A percentile compares a stretch with the other conserved stretches of the same genome.
phyloP scores from a whole-genome alignment of 1,140 invertebrate genomes.

The Diachasmimorpha longicaudata region DNA sequence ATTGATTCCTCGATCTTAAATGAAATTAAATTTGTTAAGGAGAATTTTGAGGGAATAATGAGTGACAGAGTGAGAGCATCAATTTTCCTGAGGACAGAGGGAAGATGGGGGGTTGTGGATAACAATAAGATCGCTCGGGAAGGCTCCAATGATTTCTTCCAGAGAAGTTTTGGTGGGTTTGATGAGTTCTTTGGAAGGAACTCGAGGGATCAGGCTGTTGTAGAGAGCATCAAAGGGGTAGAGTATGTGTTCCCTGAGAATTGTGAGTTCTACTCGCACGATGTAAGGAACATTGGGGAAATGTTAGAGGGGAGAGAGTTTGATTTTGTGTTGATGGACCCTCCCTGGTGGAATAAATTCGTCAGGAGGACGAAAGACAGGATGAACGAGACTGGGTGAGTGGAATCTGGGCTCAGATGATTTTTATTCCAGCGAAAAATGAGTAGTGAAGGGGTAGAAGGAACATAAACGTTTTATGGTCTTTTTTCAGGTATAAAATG shows the following conservation, averaged over 20 bases:
- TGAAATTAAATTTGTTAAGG: slow-evolving; percentile 7
- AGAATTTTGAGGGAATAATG: background rate
- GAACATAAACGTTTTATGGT: too few species aligned
- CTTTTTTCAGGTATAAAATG: slow-evolving; percentile 74
- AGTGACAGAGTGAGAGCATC: slow-evolving; percentile 20
- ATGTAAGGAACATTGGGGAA: slow-evolving; percentile 54
- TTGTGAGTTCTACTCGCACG: slow-evolving; percentile 60
- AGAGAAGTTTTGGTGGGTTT: slow-evolving; percentile 30
- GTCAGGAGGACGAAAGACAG: slow-evolving; percentile 78
- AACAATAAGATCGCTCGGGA: slow-evolving; percentile 51
- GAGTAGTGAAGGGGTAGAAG: too few species aligned
- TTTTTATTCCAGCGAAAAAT: too few species aligned
- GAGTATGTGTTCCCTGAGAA: slow-evolving; percentile 59
- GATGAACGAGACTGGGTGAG: slow-evolving; percentile 64
- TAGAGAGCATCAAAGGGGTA: slow-evolving; percentile 40
- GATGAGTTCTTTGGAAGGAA: slow-evolving; percentile 52
- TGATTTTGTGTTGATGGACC: slow-evolving; percentile 87
- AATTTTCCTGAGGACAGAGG: slow-evolving; percentile 32
- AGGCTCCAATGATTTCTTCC: slow-evolving; percentile 48
- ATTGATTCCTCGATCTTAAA: background rate
- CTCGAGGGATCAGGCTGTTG: slow-evolving; percentile 37
- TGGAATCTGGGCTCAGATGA: background rate
- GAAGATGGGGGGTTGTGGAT: slow-evolving; percentile 32
- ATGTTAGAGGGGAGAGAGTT: slow-evolving; percentile 61
- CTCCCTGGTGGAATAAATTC: slow-evolving; percentile 94